Evolutionary conservation across 2,888 invertebrate genomes (phyloP).

Genomic region (Luperina testacea): DNA sequence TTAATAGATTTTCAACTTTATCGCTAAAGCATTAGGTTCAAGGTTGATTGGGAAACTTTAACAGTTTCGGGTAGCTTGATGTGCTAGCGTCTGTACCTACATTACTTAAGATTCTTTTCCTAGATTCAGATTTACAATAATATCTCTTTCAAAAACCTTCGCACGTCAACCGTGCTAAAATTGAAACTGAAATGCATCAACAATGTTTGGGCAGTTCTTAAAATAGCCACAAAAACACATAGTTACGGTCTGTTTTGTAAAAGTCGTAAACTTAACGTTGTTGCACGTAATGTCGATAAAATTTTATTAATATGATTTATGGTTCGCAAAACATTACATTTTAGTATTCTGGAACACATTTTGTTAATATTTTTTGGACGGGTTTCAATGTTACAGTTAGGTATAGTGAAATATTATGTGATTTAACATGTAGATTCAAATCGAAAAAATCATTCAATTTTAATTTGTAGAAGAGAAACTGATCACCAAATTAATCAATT

Average conservation of each 20-base stretch:
- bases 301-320: constrained; percentile 46
- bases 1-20: too few species aligned
- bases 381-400: constrained; percentile 1
- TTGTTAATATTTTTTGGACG: constrained; percentile 10
- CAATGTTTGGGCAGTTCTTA: constrained; percentile 21
- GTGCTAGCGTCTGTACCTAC: too few species aligned
- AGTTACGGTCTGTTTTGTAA: constrained; percentile 31
- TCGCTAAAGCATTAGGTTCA: too few species aligned
- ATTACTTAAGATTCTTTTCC: too few species aligned
- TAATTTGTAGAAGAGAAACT: neutral
- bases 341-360: constrained; percentile 8
- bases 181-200: neutral
- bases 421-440: neutral
- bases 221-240: constrained; percentile 40
- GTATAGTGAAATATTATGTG: neutral
- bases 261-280: constrained; percentile 30
- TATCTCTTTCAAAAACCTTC: neutral
- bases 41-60: too few species aligned
- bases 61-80: too few species aligned
- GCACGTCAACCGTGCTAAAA: neutral
- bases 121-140: neutral
- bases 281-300: constrained; percentile 29
- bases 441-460: neutral
- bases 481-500: neutral
- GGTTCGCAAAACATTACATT: neutral